Evolutionary conservation across 2,888 invertebrate genomes (phyloP).

Genomic region (Cremastobaeus sp.): DNA sequence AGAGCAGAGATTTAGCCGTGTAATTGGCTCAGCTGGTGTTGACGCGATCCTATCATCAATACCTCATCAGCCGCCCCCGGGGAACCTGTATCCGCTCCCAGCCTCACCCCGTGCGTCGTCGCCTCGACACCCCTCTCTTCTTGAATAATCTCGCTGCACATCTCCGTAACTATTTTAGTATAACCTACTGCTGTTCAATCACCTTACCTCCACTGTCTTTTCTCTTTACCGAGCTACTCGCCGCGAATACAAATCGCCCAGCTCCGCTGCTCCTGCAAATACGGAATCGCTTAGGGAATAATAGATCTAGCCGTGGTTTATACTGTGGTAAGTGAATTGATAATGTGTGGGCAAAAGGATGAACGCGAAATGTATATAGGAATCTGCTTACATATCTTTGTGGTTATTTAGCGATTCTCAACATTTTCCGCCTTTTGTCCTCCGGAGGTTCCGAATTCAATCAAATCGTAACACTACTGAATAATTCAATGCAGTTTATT

Average conservation of each 20-base stretch:
- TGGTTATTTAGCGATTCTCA: too few species aligned
- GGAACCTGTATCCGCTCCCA: slow-evolving; percentile 74
- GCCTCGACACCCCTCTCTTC: slow-evolving; percentile 23
- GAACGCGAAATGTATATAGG: not conserved
- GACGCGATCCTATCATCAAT: slow-evolving; percentile 83
- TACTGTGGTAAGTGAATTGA: not conserved
- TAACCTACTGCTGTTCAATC: slow-evolving; percentile 17
- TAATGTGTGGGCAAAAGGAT: not conserved
- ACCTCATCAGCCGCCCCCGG: slow-evolving; percentile 80
- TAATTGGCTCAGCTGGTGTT: slow-evolving; percentile 84
- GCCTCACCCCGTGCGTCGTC: slow-evolving; percentile 43
- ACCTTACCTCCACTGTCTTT: slow-evolving; percentile 34
- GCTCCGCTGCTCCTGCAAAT: slow-evolving; percentile 53
- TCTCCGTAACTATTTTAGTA: slow-evolving; percentile 47
- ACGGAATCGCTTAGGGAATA: slow-evolving; percentile 41
- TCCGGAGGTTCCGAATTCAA: too few species aligned
- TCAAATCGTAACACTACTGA: too few species aligned
- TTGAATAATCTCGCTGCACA: slow-evolving; percentile 45
- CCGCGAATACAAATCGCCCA: slow-evolving; percentile 64
- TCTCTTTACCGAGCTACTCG: slow-evolving; percentile 37
- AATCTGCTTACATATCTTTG: not conserved
- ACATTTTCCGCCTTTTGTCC: too few species aligned
- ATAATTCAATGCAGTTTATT: too few species aligned
- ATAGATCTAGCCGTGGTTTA: slow-evolving; percentile 48
- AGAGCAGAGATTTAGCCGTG: slow-evolving; percentile 78